Evolutionary conservation across 2,888 invertebrate genomes (phyloP).

Genomic region (Erebia ligea): DNA sequence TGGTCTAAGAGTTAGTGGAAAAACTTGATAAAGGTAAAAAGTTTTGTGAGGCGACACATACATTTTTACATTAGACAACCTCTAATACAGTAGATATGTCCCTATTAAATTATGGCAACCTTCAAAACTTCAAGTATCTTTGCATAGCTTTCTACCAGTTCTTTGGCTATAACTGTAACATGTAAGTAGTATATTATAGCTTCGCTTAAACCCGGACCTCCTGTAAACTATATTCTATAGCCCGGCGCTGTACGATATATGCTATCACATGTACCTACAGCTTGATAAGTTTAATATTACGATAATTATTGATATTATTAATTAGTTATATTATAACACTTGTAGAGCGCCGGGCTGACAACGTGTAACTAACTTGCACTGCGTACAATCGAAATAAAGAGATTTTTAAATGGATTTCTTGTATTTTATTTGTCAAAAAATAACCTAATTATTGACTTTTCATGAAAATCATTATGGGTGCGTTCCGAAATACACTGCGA

Average conservation of each 20-base stretch:
- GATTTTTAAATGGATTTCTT: constrained; percentile 59
- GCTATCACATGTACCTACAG: constrained; percentile 27
- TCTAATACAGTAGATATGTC: too few species aligned
- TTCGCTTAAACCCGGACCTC: constrained; percentile 2
- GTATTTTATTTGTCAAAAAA: constrained; percentile 30
- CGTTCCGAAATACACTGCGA: too few species aligned
- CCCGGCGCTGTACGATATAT: constrained; percentile 30
- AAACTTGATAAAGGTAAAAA: too few species aligned
- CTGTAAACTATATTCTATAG: neutral
- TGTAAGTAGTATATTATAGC: neutral
- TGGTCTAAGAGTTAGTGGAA: too few species aligned
- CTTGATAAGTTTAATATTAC: constrained; percentile 25
- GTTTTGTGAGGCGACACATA: too few species aligned
- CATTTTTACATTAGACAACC: too few species aligned
- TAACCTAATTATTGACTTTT: neutral
- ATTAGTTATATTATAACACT: constrained; percentile 13
- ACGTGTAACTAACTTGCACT: constrained; percentile 63
- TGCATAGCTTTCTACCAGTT: neutral
- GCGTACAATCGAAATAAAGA: constrained; percentile 72
- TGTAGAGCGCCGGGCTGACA: constrained; percentile 22
- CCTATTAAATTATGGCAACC: too few species aligned
- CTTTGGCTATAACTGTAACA: neutral
- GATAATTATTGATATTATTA: neutral
- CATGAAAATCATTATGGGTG: too few species aligned
- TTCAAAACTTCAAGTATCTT: neutral